Percentiles rank a stretch among this genome's conserved stretches.
These are phyloP conservation scores for Galaxias olidus DNA, from an alignment of 2,797 vertebrate genomes.

Conservation along the genomic window DNA sequence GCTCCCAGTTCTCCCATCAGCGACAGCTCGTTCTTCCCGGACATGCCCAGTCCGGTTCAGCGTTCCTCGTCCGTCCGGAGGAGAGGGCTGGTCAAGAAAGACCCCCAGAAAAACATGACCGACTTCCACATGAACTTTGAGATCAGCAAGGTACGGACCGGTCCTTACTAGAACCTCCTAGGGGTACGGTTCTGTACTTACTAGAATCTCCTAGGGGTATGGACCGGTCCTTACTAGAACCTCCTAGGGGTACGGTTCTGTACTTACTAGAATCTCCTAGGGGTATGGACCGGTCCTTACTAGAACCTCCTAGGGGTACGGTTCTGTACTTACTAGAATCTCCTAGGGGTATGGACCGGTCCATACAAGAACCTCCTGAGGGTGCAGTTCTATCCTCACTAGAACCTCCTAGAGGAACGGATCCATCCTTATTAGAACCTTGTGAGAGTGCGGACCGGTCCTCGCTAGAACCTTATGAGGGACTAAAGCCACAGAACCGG, in stretches of 20 bases:
- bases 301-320: not conserved
- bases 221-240: not conserved
- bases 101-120: constrained; percentile 88
- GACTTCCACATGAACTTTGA: constrained; percentile 86
- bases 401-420: too few relatives aligned
- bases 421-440: too few relatives aligned
- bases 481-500: too few relatives aligned
- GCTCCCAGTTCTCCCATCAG: constrained; percentile 89
- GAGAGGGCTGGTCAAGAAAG: constrained; percentile 72
- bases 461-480: too few relatives aligned
- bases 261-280: not conserved
- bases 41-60: constrained; percentile 62
- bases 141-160: constrained; percentile 84
- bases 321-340: not conserved
- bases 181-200: not conserved
- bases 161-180: not conserved
- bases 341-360: constrained; percentile 72
- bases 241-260: not conserved
- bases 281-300: constrained; percentile 69
- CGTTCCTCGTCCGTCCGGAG: constrained; percentile 55
- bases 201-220: constrained; percentile 72
- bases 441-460: too few relatives aligned
- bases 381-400: not conserved
- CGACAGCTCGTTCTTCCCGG: constrained; percentile 79
- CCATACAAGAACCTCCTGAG: not conserved